phyloP scores from a whole-genome alignment of 2,113 vertebrate genomes.

The Cochlearius cochlearius region DNA sequence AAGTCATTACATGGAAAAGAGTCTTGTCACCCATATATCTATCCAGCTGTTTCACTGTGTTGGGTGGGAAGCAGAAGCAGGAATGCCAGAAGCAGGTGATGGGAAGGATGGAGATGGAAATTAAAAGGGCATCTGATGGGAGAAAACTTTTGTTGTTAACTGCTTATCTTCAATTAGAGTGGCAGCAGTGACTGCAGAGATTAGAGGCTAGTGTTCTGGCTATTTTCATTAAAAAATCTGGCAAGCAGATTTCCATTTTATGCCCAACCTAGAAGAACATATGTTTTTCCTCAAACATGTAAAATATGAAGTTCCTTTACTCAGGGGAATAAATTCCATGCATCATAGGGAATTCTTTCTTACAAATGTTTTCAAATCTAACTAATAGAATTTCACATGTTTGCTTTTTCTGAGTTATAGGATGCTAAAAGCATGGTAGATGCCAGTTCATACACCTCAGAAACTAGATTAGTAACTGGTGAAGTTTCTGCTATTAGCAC shows the following conservation, averaged over 20 bases:
- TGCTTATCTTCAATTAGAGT: neutral
- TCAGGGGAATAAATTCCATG: neutral
- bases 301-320: neutral
- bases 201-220: neutral
- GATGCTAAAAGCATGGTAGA: neutral
- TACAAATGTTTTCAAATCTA: neutral
- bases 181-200: neutral
- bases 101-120: neutral
- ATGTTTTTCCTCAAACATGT: neutral
- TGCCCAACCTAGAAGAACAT: neutral
- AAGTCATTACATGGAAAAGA: neutral
- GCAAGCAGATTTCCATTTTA: neutral
- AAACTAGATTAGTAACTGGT: neutral
- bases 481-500: neutral
- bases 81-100: neutral
- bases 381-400: fast-evolving
- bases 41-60: neutral
- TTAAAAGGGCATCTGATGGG: neutral
- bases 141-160: neutral
- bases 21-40: neutral
- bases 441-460: neutral
- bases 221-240: neutral
- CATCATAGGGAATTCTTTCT: neutral
- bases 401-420: neutral
- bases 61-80: neutral